phyloP scores from a whole-genome alignment of 2,113 vertebrate genomes.

The Dermatemys mawii region DNA sequence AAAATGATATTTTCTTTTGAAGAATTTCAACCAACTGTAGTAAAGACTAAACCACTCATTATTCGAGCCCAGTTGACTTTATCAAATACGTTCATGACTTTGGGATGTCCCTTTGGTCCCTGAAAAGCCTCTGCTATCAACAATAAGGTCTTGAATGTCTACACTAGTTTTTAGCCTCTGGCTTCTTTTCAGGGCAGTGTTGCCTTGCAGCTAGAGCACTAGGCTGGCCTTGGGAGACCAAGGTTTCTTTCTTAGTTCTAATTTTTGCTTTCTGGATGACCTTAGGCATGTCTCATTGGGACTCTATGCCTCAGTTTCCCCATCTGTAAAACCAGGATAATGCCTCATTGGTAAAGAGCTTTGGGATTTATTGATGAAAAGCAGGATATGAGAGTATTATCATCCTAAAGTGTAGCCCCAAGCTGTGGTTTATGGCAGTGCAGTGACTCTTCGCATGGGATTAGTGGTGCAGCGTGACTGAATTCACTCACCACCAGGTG shows the following conservation, averaged over 20 bases:
- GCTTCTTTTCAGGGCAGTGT: background rate
- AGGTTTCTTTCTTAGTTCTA: background rate
- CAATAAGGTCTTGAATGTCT: too few species aligned
- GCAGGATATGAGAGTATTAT: too few species aligned
- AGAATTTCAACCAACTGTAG: background rate
- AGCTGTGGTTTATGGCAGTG: too few species aligned
- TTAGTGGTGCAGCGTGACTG: background rate
- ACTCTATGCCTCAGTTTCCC: background rate
- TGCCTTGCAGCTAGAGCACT: background rate
- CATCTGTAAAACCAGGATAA: background rate
- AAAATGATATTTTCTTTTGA: background rate
- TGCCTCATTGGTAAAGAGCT: background rate
- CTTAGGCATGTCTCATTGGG: background rate
- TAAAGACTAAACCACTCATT: background rate
- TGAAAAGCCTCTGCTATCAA: too few species aligned
- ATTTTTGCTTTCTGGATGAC: background rate
- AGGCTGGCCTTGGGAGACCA: background rate
- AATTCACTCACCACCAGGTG: too few species aligned
- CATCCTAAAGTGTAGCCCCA: too few species aligned
- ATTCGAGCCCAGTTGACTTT: background rate
- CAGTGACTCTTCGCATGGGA: too few species aligned
- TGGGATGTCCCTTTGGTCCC: too few species aligned
- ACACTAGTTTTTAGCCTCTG: too few species aligned
- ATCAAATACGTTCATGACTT: background rate
- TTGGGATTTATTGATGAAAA: background rate